Evolutionary conservation across 2,797 vertebrate genomes (phyloP), one percentile per base, ranked within the genome.

Genomic region (Typhlichthys subterraneus): DNA sequence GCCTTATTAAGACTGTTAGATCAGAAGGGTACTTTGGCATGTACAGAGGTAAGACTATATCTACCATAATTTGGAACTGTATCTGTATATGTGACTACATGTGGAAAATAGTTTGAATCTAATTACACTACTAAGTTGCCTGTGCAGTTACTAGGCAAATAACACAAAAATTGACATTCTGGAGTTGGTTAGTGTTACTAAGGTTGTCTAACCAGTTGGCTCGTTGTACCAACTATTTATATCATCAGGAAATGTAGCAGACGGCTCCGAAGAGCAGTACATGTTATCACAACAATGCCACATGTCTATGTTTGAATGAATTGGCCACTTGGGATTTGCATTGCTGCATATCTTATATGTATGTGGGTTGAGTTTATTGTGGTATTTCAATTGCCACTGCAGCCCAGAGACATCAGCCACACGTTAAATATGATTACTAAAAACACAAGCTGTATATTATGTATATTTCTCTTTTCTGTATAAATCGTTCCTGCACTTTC

Each of bases 21-120:
- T 93, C 93, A n/a, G 94, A 96, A 69, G 95, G 94, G 29, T 94
- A 92, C 84, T 94, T 95, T 76, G 94, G 93, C 75, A 95, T 95
- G 91, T 96, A 96, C 70, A 94, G 95, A 95, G 94, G 94, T 95
- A 87, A 87, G 88, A 70, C 51, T 15, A 1, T 15, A 1, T 2
- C 52, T 8, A 52, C 9, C 3, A 55, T 42, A 42, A 29, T 60
- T 57, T 11, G 51, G 19, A 29, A 29, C 3, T 29, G 23, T 29
- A 29, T 29, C 23, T 29, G 23, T 29, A 29, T 2, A 31, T 12
- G 0, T 15, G 3, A n/a, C 51, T 31, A 5, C 5, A 10, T 53
- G 50, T 52, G 17, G 17, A 52, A 3, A 19, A 8, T 42, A 8
- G 38, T 42, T 42, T 42, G 17, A 52, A 23, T 53, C 19, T 53